Evolutionary conservation across 2,113 vertebrate genomes (phyloP), one percentile per base, ranked within the genome.

Genomic region (Apteryx mantelli): DNA sequence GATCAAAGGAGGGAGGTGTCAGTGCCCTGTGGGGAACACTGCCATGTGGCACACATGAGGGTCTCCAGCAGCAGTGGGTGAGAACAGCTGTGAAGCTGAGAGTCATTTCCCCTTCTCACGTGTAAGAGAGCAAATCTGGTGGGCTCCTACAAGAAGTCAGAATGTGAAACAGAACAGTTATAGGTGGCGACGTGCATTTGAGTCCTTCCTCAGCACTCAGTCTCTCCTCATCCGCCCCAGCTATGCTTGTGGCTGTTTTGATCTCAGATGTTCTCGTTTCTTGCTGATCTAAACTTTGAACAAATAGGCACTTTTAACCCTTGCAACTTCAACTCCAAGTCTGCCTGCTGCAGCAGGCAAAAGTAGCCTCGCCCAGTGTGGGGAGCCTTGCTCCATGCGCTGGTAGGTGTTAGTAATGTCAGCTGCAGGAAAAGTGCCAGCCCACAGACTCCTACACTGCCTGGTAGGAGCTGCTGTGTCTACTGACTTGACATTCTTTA

Each of bases 221-320:
- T 2, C 58, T 95, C 60, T 88, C 80, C 66, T 82, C 92, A 66
- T 65, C 89, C 17, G 7, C 73, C 88, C 88, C 53, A 40, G 89
- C 56, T 4, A n/a, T 22, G 56, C 92, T 82, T 94, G 94, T 76
- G 94, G 91, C 78, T 92, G 22, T 26, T 97, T 95, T 96, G 94
- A 91, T 97, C 92, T 95, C 38, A 74, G 65, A 44, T 69, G 58
- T 63, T 94, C 75, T 96, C 1, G 0, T 28, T 63, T 92, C 86
- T 79, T 65, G 69, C 93, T 89, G 65, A 76, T 68, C 70, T 95
- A 68, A 91, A 74, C 82, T 17, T n/a, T 73, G 89, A 92, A 56
- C 56, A 50, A 91, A 48, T 6, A 82, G 36, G 20, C 6, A 0
- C n/a, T 79, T 69, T 79, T 66, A 22, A 38, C 20, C 34, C 8